Evolutionary conservation across 64 coral and sea anemone genomes (phyloP).

Genomic region (Porites australiensis): DNA sequence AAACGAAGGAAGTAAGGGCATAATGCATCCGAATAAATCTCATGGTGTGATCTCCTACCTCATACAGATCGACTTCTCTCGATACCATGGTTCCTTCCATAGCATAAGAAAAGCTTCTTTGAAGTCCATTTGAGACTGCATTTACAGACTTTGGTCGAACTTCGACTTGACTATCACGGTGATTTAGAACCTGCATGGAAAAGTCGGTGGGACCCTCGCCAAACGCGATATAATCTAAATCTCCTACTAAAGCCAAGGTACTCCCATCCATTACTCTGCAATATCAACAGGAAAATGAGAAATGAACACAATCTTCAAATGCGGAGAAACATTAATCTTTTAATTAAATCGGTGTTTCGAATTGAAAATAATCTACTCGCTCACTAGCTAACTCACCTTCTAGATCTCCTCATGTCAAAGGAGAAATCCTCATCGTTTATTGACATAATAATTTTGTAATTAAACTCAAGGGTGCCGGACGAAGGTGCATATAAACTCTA

Average conservation of each 20-base stretch:
- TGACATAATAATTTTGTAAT: neutral
- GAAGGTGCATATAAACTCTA: neutral
- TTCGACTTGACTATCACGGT: neutral
- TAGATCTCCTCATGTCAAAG: neutral
- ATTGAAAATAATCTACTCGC: no score
- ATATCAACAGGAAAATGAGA: neutral
- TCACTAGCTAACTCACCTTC: neutral
- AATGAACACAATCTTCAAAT: neutral
- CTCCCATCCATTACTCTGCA: neutral
- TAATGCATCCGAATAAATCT: neutral
- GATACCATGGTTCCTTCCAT: slow-evolving; percentile 42
- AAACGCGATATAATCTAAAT: slow-evolving; percentile 1
- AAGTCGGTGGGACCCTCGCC: slow-evolving; percentile 2
- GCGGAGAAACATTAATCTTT: no score
- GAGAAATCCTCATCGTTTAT: neutral
- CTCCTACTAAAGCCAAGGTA: neutral
- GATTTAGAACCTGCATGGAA: neutral
- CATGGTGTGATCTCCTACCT: neutral
- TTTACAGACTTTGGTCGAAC: neutral
- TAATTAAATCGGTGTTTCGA: no score
- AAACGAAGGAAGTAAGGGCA: neutral
- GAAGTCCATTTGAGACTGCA: neutral
- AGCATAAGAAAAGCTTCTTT: slow-evolving; percentile 49
- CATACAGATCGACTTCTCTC: neutral
- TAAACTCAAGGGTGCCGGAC: no score